phyloP scores from a whole-genome alignment of 2,797 vertebrate genomes.

The Peromyscus melanophrys region DNA sequence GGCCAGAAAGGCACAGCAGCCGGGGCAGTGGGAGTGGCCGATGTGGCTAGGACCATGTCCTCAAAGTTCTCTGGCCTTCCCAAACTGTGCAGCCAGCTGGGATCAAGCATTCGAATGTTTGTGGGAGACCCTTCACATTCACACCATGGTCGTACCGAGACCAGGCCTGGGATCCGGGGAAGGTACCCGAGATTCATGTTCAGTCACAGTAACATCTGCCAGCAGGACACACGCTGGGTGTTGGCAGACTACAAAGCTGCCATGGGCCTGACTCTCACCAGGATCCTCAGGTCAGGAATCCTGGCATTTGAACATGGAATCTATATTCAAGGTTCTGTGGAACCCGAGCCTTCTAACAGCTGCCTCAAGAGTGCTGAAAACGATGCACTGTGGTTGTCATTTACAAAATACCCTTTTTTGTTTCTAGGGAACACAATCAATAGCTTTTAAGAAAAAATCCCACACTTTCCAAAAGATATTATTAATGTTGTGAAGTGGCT shows the following conservation, averaged over 20 bases:
- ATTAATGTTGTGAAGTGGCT: constrained; percentile 37
- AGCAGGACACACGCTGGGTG: neutral
- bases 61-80: neutral
- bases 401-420: constrained; percentile 86
- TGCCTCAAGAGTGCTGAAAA: constrained; percentile 78
- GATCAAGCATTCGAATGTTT: neutral
- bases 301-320: constrained; percentile 64
- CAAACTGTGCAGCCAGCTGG: neutral
- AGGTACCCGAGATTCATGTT: neutral
- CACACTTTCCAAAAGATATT: constrained; percentile 9
- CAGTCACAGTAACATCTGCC: neutral
- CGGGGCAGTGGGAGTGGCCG: too few relatives aligned
- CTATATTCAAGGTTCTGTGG: constrained; percentile 47
- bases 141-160: neutral
- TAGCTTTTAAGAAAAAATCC: constrained; percentile 63
- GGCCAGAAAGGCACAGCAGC: neutral
- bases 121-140: neutral
- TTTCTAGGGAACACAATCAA: constrained; percentile 83
- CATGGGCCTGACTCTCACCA: constrained; percentile 9
- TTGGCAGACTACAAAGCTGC: neutral
- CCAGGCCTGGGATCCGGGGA: neutral
- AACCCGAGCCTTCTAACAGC: constrained; percentile 73
- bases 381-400: constrained; percentile 58
- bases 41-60: neutral
- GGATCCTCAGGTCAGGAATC: neutral